Evolutionary conservation across 2,113 vertebrate genomes (phyloP).

Genomic region (Hemichromis elongatus): DNA sequence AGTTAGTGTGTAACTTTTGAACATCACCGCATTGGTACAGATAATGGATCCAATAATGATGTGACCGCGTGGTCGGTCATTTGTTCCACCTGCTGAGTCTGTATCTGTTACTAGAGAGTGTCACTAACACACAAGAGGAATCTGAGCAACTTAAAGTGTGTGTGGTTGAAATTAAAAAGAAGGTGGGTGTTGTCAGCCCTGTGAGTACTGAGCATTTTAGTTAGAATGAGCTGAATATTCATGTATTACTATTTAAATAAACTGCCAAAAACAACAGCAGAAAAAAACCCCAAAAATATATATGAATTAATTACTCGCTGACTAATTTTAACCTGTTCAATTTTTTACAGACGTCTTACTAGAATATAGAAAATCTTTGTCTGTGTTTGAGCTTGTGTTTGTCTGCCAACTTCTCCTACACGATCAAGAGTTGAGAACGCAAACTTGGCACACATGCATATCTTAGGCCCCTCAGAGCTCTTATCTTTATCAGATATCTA

Average conservation of each 20-base stretch:
- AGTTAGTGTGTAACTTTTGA: neutral
- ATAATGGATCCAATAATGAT: neutral
- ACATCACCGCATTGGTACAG: neutral
- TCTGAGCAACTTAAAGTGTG: neutral
- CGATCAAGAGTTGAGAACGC: neutral
- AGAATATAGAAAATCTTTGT: neutral
- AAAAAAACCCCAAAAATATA: neutral
- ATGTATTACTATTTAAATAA: neutral
- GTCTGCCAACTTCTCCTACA: neutral
- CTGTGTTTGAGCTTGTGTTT: rapidly evolving
- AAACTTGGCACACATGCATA: neutral
- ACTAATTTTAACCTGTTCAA: neutral
- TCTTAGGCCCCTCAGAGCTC: neutral
- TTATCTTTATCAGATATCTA: neutral
- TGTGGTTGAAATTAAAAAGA: neutral
- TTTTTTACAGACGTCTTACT: neutral
- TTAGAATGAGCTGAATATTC: neutral
- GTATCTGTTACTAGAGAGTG: neutral
- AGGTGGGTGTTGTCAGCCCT: rapidly evolving
- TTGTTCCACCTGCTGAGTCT: neutral
- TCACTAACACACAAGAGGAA: neutral
- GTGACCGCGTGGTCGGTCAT: neutral
- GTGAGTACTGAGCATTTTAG: neutral
- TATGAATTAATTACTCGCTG: neutral
- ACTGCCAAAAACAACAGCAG: rapidly evolving